Evolutionary conservation across 2,113 vertebrate species (phyloP), one percentile per base, ranked within the genome.

Genomic region (Marmota monax): DNA sequence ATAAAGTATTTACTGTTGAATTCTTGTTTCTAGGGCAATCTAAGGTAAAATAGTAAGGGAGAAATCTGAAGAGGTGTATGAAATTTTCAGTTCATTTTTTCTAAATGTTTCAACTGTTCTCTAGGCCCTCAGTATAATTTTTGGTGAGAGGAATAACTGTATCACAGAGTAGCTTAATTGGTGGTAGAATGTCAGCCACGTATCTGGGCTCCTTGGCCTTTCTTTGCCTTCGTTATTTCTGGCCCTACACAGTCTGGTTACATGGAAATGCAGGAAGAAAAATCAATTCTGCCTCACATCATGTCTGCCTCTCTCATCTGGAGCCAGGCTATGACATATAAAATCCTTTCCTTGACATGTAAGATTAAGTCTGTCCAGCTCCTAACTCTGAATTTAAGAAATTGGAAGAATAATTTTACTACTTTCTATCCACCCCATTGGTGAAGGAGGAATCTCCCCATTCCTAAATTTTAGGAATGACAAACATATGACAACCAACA

Each of bases 191-290:
- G 32, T 22, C 22, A 39, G 18, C 51, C 34, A 17, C n/a, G 34
- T 5, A 0, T 0, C 9, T n/a, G 2, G 14, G 7, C 3, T 3
- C 14, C 29, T 53, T 5, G 14, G 18, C 16, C 12, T 56, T 58
- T 51, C 51, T 78, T 70, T 45, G 4, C 12, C 53, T 29, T 53
- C 22, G 39, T 34, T 32, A 45, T 7, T 32, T n/a, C 10, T 42
- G 69, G 22, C 2, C 32, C 29, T 34, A 7, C 32, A 13, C 14
- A 67, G 58, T 7, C 25, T 80, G 48, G 23, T 74, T 37, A 18
- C 9, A 18, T 4, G 25, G 10, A 73, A 37, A 34, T 63, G 23
- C 0, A 53, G 9, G 45, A 25, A 42, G 4, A 32, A 34, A 76
- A 39, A 48, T 67, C 4, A 0, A 12, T 88, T 65, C 67, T 42